phyloP scores from a whole-genome alignment of 2,888 invertebrate species.

The Zygogramma bicolorata region DNA sequence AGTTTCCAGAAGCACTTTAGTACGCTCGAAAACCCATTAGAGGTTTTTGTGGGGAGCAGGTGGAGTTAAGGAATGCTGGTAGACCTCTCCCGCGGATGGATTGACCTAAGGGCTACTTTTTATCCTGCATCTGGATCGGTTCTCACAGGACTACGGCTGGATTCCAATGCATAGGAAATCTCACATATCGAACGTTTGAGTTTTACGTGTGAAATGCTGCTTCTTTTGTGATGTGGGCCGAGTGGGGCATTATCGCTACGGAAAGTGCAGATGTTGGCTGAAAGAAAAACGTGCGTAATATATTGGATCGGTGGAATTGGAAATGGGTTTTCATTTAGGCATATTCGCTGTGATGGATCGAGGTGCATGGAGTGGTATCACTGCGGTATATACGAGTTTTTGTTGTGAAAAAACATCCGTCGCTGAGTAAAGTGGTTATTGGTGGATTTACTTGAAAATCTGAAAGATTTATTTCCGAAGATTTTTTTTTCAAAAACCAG shows the following conservation, averaged over 20 bases:
- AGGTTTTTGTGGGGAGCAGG: slow-evolving; percentile 59
- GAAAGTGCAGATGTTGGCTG: slow-evolving; percentile 9
- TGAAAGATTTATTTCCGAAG: too few species aligned
- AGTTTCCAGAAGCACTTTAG: slow-evolving; percentile 49
- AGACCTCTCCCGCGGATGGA: slow-evolving; percentile 53
- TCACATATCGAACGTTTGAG: slow-evolving; percentile 37
- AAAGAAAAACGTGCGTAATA: slow-evolving; percentile 15
- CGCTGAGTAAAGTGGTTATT: too few species aligned
- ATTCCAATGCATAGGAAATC: slow-evolving; percentile 45
- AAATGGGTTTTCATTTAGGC: background rate
- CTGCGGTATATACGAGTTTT: background rate
- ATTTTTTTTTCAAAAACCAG: too few species aligned
- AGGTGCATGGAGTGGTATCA: background rate
- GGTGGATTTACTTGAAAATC: too few species aligned
- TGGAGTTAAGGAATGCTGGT: slow-evolving; percentile 57
- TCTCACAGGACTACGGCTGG: slow-evolving; percentile 44
- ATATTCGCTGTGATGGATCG: background rate
- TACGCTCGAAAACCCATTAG: slow-evolving; percentile 61
- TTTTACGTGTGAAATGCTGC: slow-evolving; percentile 29
- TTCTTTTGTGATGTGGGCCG: slow-evolving; percentile 27
- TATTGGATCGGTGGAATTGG: background rate
- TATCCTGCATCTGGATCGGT: slow-evolving; percentile 56
- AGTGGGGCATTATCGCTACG: slow-evolving; percentile 9
- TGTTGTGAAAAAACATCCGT: too few species aligned
- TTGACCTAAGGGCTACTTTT: slow-evolving; percentile 60